Base-by-base conservation (phyloP, 2,888 invertebrate species). In the Callyntrura sp. region DNA sequence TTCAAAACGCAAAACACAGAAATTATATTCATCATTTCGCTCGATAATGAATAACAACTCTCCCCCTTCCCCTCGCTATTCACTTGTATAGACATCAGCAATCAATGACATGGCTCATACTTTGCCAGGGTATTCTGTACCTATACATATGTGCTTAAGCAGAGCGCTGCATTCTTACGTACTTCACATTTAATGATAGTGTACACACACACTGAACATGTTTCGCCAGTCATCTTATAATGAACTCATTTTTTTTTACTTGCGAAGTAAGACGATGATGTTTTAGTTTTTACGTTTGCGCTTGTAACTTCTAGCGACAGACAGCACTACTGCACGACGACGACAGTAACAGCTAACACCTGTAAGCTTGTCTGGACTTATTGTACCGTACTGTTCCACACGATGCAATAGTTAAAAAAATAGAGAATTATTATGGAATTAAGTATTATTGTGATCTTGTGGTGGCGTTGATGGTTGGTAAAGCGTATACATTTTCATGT, bases 231-330 rank as follows among this genome's bases (percentile, higher is more conserved):
- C 85, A 85, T 73, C 76, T 70, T 70, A 28, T 85, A 85, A 85
- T 76, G 85, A 85, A 85, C 43, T 85, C 85, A 85, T 73, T 85
- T 51, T n/a, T 25, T n/a, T n/a, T n/a, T n/a, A n/a, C n/a, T n/a
- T n/a, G n/a, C n/a, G n/a, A n/a, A n/a, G n/a, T n/a, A n/a, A n/a
- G n/a, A n/a, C n/a, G n/a, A n/a, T n/a, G n/a, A n/a, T n/a, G n/a
- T n/a, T n/a, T n/a, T n/a, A n/a, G n/a, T n/a, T n/a, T n/a, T n/a
- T n/a, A n/a, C n/a, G n/a, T n/a, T n/a, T n/a, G n/a, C n/a, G n/a
- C n/a, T n/a, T n/a, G n/a, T n/a, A n/a, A n/a, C n/a, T n/a, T n/a
- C n/a, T n/a, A n/a, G n/a, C n/a, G n/a, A n/a, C n/a, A n/a, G n/a
- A n/a, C n/a, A n/a, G n/a, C n/a, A n/a, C n/a, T n/a, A n/a, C n/a